Evolutionary conservation across 2,797 vertebrate species (phyloP), one percentile per base, ranked within the genome.

Genomic region (Lophura swinhoii): DNA sequence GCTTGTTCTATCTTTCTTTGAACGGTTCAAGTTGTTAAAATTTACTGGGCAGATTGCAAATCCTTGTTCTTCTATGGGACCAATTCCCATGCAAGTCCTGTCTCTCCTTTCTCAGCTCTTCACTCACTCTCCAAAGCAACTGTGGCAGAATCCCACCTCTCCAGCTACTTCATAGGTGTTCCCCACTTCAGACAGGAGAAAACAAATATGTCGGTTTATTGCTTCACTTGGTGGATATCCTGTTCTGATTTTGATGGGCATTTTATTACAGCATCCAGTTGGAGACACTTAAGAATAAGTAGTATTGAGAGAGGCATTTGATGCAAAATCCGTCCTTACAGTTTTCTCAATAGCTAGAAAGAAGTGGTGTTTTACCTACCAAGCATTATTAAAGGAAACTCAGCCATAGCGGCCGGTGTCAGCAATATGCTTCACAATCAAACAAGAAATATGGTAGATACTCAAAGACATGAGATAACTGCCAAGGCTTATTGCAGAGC

Each of bases 401-500:
- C 87, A 79, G 77, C 63, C 73, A 43, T 53, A 78, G 85, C 73
- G 84, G 91, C 83, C 37, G 3, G 85, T 82, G 89, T 95, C 92
- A 91, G 92, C 85, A 92, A 76, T 88, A 88, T 77, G 89, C 87
- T 77, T 88, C 79, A 73, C 68, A 71, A 88, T 91, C 94, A 71
- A 77, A 95, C 1, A 35, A 88, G 85, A 94, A 95, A 93, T 92
- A 95, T 88, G 89, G 91, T 71, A 92, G 89, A 91, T 91, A 87
- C 67, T 88, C 91, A 67, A 79, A 95, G 92, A 76, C 74, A 68
- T 63, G 90, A 93, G 82, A 87, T 66, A 92, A 94, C 80, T 95
- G 96, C 94, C 92, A 95, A 92, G 28, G 85, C 94, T 95, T 93
- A 95, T 79, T 96, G 91, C 92, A 82, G 74, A 95, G 95, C 83